Base-by-base conservation (phyloP, 1,140 invertebrate genomes). In the Zaprionus africanus region DNA sequence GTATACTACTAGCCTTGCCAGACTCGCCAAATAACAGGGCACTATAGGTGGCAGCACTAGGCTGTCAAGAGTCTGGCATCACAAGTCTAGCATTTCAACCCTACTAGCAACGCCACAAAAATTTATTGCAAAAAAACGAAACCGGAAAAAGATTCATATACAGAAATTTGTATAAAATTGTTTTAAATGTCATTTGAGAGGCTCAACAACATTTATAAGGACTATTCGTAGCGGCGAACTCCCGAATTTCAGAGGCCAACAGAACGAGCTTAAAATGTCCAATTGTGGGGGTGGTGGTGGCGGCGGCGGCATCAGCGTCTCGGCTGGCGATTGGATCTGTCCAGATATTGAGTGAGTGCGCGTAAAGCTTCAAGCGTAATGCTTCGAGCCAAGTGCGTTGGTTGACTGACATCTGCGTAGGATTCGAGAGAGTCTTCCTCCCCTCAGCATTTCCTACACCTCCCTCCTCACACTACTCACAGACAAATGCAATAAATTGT, bases 281-380 rank as follows among this genome's bases (percentile, higher is more conserved):
- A 85, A 38, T 49, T 54, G 78, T 11, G 81, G 80, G 53, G 79
- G 69, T 38, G 82, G 62, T 58, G 66, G 66, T 38, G 62, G 28
- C 46, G 62, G 63, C 22, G 68, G 80, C 51, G 76, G 61, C 59
- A 51, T 77, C 63, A 81, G 80, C 64, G 76, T 76, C 43, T 91
- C 81, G 56, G 93, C 94, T 59, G 94, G 94, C 60, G 94, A 95
- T 81, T 95, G 94, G 94, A 93, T 94, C 64, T 95, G 94, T 81
- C 90, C 91, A 63, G 94, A 95, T 85, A 74, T 83, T 69, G 92
- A 93, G 85, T 93, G 90, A 92, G 92, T 91, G 83, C 81, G 79
- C 76, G 85, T 79, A 76, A 66, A 71, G 79, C 77, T 87, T 67
- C 62, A 84, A 79, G 65, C 73, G 63, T 65, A 72, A 73, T 43